These are phyloP conservation scores for Oriolus oriolus DNA, from an alignment of 2,113 vertebrate genomes.

Conservation along the genomic window DNA sequence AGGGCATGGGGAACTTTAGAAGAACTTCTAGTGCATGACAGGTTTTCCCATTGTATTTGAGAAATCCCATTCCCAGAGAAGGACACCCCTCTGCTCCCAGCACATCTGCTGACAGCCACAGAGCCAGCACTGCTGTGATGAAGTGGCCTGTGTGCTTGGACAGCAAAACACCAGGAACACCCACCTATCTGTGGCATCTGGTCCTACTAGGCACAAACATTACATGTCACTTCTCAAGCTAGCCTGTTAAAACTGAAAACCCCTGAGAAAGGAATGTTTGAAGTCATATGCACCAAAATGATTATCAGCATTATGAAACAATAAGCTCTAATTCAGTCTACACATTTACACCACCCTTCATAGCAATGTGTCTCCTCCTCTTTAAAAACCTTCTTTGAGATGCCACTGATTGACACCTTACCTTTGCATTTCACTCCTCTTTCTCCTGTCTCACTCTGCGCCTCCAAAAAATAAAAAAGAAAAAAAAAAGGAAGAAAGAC, in stretches of 20 bases:
- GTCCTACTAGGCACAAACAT: neutral
- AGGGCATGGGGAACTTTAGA: fast-evolving
- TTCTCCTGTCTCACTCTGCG: neutral
- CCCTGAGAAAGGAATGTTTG: neutral
- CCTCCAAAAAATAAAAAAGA: neutral
- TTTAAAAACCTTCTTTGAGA: neutral
- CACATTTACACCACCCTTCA: neutral
- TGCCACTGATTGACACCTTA: neutral
- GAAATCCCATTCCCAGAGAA: neutral
- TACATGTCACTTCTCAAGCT: neutral
- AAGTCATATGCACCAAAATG: neutral
- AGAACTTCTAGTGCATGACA: fast-evolving
- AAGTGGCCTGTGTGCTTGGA: neutral
- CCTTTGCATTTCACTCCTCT: neutral
- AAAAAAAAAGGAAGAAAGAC: neutral
- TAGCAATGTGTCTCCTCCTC: neutral
- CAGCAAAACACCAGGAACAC: neutral
- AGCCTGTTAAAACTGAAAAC: neutral
- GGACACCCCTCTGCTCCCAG: neutral
- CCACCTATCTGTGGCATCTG: neutral
- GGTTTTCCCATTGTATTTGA: neutral
- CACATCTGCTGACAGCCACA: neutral
- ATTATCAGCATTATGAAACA: neutral
- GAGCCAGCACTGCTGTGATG: fast-evolving
- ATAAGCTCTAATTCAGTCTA: neutral